Percentiles rank a stretch among this genome's conserved stretches.
Conservation (phyloP, 2,888 invertebrate species). For the Argyra leucocephala region DNA sequence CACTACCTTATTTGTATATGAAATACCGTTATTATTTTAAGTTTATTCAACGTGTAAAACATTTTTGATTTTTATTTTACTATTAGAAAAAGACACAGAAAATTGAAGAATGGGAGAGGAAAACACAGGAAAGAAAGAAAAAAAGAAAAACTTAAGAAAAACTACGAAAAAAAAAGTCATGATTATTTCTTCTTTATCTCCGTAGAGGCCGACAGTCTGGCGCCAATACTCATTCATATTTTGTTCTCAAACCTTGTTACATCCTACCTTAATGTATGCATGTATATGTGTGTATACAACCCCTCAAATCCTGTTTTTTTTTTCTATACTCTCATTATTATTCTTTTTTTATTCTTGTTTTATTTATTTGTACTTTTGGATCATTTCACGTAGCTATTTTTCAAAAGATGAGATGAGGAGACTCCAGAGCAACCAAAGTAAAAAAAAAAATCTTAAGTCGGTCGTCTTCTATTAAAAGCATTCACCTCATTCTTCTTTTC, state of each 20-base stretch:
- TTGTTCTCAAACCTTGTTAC: background rate
- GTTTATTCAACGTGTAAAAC: slow-evolving; percentile 1
- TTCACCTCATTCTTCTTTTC: background rate
- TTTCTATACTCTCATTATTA: slow-evolving; percentile 1
- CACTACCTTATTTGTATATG: background rate
- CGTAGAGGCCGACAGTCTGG: slow-evolving; percentile 24
- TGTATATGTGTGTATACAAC: background rate
- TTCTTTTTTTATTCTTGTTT: slow-evolving; percentile 2
- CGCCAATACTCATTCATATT: slow-evolving; percentile 25
- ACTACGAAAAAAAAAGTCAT: background rate
- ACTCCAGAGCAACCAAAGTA: background rate
- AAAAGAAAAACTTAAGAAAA: background rate
- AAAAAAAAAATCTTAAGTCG: background rate
- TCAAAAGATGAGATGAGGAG: background rate
- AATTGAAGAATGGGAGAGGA: no score
- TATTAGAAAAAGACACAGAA: no score
- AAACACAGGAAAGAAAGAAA: background rate
- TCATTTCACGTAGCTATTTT: background rate
- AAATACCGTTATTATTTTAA: background rate
- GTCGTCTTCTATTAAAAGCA: slow-evolving; percentile 4
- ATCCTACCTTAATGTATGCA: slow-evolving; percentile 1
- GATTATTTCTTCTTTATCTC: slow-evolving; percentile 22
- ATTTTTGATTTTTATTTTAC: background rate
- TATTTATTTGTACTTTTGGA: background rate
- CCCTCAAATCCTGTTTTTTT: background rate